A percentile compares a stretch with the other conserved stretches of the same genome.
These are phyloP conservation scores for Apocheima hispidaria DNA, from an alignment of 2,888 invertebrate species.

Conservation along the genomic window DNA sequence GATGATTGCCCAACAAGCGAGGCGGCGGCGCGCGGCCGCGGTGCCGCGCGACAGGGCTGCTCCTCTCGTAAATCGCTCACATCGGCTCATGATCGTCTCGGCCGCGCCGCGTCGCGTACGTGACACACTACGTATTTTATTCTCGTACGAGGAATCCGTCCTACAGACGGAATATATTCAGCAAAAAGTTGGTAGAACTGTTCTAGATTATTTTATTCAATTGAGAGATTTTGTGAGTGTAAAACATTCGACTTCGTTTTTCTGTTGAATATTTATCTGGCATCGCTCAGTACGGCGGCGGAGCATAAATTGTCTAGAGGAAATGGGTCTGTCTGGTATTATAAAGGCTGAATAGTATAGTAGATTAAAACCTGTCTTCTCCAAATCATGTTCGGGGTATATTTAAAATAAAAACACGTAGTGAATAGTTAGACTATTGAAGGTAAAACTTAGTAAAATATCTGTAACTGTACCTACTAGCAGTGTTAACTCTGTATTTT, in stretches of 20 bases:
- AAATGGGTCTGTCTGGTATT: background rate
- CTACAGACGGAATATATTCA: slow-evolving; percentile 19
- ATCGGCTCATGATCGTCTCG: slow-evolving; percentile 26
- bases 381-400: background rate
- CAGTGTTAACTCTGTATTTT: background rate
- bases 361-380: slow-evolving; percentile 1
- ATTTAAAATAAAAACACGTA: background rate
- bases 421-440: no score
- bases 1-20: slow-evolving; percentile 24
- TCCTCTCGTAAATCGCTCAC: slow-evolving; percentile 27
- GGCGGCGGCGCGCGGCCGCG: background rate
- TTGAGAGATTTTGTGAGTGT: slow-evolving; percentile 14
- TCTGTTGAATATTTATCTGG: slow-evolving; percentile 5
- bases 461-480: background rate
- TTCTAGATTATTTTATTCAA: slow-evolving; percentile 29
- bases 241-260: slow-evolving; percentile 8
- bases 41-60: slow-evolving; percentile 20
- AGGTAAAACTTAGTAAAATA: background rate
- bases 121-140: slow-evolving; percentile 31
- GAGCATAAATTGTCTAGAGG: background rate
- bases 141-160: slow-evolving; percentile 27
- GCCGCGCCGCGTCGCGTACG: slow-evolving; percentile 16
- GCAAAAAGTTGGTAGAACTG: slow-evolving; percentile 21
- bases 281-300: background rate
- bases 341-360: background rate